phyloP scores from a whole-genome alignment of 2,797 vertebrate genomes.

The Neosilurus mollespiculum region DNA sequence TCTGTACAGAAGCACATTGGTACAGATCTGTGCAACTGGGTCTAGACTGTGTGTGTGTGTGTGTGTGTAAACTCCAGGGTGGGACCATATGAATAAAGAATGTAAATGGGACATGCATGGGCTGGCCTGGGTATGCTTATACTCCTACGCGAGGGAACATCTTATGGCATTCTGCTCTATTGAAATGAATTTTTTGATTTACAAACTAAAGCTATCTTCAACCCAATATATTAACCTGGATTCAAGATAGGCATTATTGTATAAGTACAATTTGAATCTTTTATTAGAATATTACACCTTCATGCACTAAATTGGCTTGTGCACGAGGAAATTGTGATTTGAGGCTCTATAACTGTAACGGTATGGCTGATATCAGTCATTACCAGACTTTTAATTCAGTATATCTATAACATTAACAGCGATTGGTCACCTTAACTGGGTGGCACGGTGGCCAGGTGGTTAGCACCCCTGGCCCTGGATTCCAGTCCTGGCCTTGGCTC shows the following conservation, averaged over 20 bases:
- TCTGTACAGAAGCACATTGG: slow-evolving; percentile 1
- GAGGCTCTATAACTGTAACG: neutral
- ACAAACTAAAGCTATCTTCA: neutral
- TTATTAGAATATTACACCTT: neutral
- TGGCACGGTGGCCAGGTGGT: too few species aligned
- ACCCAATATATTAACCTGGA: neutral
- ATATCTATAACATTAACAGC: neutral
- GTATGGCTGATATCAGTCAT: neutral
- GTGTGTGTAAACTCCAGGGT: neutral
- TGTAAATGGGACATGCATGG: neutral
- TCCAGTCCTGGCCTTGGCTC: neutral
- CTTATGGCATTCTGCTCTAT: neutral
- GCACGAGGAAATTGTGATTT: neutral
- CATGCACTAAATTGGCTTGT: neutral
- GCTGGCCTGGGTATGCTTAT: slow-evolving; percentile 1
- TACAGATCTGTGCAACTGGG: neutral
- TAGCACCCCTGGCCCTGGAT: neutral
- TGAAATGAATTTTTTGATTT: neutral
- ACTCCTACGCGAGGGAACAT: neutral
- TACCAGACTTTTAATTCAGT: neutral
- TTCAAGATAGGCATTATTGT: neutral
- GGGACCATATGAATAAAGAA: neutral
- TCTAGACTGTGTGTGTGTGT: slow-evolving; percentile 17
- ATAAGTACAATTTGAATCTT: neutral
- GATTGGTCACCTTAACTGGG: too few species aligned